Evolutionary conservation across 2,113 vertebrate genomes (phyloP), one percentile per base, ranked within the genome.

Genomic region (Chaenogobius annularis): DNA sequence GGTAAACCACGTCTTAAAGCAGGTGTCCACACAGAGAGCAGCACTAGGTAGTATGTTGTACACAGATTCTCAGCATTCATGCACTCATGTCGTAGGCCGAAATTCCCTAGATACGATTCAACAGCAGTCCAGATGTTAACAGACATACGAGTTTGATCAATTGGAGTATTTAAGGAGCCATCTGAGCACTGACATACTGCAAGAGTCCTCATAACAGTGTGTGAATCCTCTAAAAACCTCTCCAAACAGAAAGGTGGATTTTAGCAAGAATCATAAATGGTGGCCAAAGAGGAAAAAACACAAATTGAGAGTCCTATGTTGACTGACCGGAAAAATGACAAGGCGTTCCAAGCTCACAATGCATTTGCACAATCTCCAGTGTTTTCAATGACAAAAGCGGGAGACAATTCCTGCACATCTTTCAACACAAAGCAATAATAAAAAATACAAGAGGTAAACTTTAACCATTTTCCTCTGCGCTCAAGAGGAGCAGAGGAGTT

Each of bases 11-110:
- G 93, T 93, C 93, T 94, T 93, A 94, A 94, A 95, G 95, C 94
- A 89, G 93, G 92, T 91, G 94, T 93, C 92, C 89, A 93, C 88
- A 92, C 87, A 93, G 93, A 93, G 94, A 95, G 92, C 94, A 94
- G 94, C 94, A 94, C 94, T 94, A 90, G 90, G 94, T 91, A 88
- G 93, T 94, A 94, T 94, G 94, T 94, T 95, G 95, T 96, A 96
- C 95, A 96, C 93, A 95, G 94, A 95, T 93, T 85, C 90, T 92
- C 90, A 84, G 88, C 85, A 83, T 90, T 91, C 88, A 85, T 90
- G 88, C 90, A 89, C 87, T 90, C 86, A 75, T 85, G 78, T 86
- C 85, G 76, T 78, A 74, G 66, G 83, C 73, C 79, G 44, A 72
- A 55, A 59, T 81, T 75, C 71, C 80, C 72, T 72, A 74, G 92